These are phyloP conservation scores for Loriculus beryllinus DNA, from an alignment of 2,797 vertebrate genomes.

Conservation along the genomic window DNA sequence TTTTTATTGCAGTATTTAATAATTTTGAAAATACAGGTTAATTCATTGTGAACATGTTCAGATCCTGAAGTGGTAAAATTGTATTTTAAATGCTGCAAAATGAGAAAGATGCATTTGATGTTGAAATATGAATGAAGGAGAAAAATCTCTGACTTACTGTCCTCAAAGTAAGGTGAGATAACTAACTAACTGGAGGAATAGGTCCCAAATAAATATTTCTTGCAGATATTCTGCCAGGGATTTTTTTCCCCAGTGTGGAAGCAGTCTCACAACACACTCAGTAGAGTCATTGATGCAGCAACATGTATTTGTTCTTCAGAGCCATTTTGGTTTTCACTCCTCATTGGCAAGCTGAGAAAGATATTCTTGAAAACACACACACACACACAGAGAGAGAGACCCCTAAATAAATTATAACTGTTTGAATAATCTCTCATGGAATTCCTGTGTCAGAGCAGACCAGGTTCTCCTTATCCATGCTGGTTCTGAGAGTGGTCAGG, in stretches of 20 bases:
- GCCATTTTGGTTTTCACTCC: background rate
- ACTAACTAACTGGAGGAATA: background rate
- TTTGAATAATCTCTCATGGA: background rate
- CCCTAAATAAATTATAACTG: background rate
- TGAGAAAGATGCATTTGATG: slow-evolving; percentile 34
- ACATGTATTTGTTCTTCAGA: background rate
- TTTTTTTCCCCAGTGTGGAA: background rate
- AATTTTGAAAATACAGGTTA: background rate
- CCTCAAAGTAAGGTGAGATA: background rate
- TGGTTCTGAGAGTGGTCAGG: background rate
- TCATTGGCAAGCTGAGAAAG: background rate
- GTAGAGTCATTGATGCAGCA: background rate
- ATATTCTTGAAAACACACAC: background rate
- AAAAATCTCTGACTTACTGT: background rate
- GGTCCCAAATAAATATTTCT: background rate
- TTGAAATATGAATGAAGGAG: slow-evolving; percentile 27
- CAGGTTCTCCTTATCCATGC: background rate
- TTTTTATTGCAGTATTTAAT: background rate
- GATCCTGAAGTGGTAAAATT: background rate
- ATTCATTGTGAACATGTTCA: background rate
- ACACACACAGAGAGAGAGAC: too few species aligned
- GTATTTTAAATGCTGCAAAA: background rate
- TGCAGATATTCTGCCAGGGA: background rate
- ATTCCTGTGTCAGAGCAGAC: background rate
- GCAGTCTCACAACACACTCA: background rate